Base-by-base conservation (phyloP, 1,140 invertebrate genomes). In the Thrips palmi region DNA sequence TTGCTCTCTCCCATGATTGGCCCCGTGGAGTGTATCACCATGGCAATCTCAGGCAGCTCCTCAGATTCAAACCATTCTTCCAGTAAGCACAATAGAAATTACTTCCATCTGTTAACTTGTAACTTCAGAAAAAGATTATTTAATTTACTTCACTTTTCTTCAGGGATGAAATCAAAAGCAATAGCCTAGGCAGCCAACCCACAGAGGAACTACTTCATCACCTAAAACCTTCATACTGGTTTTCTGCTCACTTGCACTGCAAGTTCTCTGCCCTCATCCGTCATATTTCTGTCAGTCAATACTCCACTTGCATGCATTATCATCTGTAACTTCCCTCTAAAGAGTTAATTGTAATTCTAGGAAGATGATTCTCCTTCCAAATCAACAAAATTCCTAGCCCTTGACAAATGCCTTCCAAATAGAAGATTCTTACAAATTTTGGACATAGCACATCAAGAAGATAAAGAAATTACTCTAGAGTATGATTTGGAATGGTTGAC, bases 1-100 rank as follows among this genome's bases (percentile, higher is more conserved):
- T 97, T 25, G 81, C 92, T 55, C 51, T 98, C 38, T 91, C 88
- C 11, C 94, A 99, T 59, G 94, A 98, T 55, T 99, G 94, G 94
- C 94, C 94, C 4, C 59, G 67, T 39, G 83, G 82, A 2, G 74
- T 97, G 42, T 81, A 83, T 42, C 65, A 88, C 41, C 78, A 79
- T 64, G 94, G 93, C 8, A 69, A 97, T 63, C 63, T 69, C 34
- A 54, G 77, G 4, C 52, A 67, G 41, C 63, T 98, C 7, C 54
- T 97, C 3, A 71, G 64, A 45, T 63, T 59, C n/a, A 98, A 98
- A 63, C 74, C 79, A 39, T 84, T 74, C 59, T 84, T 89, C 49
- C 65, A 60, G 67, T 78, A 71, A 53, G 66, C 66, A 45, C 54
- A 4, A 24, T 38, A 4, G 21, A 29, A 39, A 40, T 27, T 39